phyloP scores from a whole-genome alignment of 2,113 vertebrate genomes.

The Burhinus oedicnemus region DNA sequence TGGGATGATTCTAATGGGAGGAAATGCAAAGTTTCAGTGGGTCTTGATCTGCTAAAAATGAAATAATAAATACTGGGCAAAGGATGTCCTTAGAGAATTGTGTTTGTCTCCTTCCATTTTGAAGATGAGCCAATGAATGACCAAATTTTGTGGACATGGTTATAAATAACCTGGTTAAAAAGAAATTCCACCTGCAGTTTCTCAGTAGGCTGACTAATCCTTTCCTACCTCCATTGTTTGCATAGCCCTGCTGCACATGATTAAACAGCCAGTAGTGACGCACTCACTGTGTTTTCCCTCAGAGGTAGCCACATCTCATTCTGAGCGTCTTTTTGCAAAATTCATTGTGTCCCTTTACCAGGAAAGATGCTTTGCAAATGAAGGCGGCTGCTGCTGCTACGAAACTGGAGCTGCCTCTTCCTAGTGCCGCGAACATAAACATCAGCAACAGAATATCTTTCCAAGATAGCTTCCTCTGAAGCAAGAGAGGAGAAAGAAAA shows the following conservation, averaged over 20 bases:
- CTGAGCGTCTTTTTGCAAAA: neutral
- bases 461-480: conserved; percentile 3
- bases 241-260: neutral
- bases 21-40: neutral
- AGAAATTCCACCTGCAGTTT: conserved; percentile 42
- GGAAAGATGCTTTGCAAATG: neutral
- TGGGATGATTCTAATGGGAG: neutral
- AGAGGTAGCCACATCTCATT: neutral
- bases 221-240: neutral
- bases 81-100: neutral
- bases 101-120: conserved; percentile 13
- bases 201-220: conserved; percentile 37
- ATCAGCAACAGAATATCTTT: neutral
- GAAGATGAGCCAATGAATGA: neutral
- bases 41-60: neutral
- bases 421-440: neutral
- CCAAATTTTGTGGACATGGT: neutral
- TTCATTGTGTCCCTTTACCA: neutral
- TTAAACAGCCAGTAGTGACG: neutral
- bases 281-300: neutral
- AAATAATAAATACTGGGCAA: neutral
- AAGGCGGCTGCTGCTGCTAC: neutral
- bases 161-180: conserved; percentile 28
- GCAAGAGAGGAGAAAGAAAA: neutral
- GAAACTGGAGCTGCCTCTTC: neutral